These are phyloP conservation scores for Ranitomeya imitator DNA, from an alignment of 2,113 vertebrate genomes.

Conservation along the genomic window DNA sequence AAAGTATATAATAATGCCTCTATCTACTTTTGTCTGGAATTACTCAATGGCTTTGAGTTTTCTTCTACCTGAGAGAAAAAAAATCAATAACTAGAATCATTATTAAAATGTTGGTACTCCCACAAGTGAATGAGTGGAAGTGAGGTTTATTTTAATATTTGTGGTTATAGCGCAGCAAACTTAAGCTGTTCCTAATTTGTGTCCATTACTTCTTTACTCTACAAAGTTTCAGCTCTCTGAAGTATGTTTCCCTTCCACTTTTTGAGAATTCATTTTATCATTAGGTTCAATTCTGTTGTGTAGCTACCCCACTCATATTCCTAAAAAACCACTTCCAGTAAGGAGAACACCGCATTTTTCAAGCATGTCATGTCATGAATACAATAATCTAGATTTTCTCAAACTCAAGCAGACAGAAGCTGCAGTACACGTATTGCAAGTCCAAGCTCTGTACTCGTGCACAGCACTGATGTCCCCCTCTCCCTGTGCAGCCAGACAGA, in stretches of 20 bases:
- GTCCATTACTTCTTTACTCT: not conserved
- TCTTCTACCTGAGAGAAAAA: no score
- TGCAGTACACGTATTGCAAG: not conserved
- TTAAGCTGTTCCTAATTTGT: not conserved
- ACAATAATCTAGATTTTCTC: conserved; percentile 33
- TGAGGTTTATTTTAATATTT: not conserved
- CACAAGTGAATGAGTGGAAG: not conserved
- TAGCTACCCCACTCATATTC: not conserved
- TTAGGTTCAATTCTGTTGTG: not conserved
- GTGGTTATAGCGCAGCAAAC: not conserved
- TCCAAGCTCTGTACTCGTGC: conserved; percentile 19
- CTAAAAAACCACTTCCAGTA: not conserved
- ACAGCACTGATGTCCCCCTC: not conserved
- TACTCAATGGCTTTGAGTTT: no score
- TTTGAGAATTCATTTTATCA: not conserved
- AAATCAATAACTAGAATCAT: not conserved
- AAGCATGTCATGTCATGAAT: conserved; percentile 26
- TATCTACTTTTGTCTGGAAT: no score
- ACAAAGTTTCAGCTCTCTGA: not conserved
- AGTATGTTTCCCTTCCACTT: not conserved
- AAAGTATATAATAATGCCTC: no score
- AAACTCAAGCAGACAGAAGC: not conserved
- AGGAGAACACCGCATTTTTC: not conserved
- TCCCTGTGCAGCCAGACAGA: not conserved
- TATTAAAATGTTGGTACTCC: not conserved